Evolutionary conservation across 2,797 vertebrate species (phyloP).

Genomic region (Oryzias dopingdopingensis): DNA sequence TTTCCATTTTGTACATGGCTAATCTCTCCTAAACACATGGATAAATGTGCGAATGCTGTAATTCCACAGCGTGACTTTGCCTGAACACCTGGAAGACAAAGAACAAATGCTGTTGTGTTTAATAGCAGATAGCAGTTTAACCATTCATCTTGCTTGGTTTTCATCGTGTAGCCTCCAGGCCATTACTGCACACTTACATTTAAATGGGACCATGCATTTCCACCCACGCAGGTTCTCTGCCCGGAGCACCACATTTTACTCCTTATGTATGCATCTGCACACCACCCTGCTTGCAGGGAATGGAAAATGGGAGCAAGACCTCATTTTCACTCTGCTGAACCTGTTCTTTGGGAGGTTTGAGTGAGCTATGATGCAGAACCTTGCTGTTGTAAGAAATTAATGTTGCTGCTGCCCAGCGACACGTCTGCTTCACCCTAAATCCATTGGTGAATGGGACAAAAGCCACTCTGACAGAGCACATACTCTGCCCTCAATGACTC

Average conservation of each 20-base stretch:
- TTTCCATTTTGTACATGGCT: not conserved
- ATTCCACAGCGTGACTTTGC: constrained; percentile 18
- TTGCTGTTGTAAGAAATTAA: constrained; percentile 66
- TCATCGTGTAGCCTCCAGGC: constrained; percentile 39
- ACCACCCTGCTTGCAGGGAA: constrained; percentile 43
- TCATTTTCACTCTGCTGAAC: constrained; percentile 43
- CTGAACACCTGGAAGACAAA: constrained; percentile 24
- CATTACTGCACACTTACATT: constrained; percentile 24
- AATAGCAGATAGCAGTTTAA: constrained; percentile 27
- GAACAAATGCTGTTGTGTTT: constrained; percentile 17
- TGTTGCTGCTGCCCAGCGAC: constrained; percentile 42
- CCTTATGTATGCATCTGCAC: constrained; percentile 72
- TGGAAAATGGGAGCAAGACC: constrained; percentile 67
- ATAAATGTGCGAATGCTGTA: not conserved
- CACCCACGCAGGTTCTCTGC: constrained; percentile 45
- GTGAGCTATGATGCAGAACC: constrained; percentile 49
- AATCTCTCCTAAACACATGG: not conserved
- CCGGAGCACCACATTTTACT: constrained; percentile 52
- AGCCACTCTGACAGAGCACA: constrained; percentile 52
- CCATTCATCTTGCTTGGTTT: constrained; percentile 54
- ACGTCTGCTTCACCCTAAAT: constrained; percentile 46
- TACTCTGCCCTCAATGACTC: constrained; percentile 63
- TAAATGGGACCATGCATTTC: constrained; percentile 51
- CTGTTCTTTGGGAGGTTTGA: constrained; percentile 53
- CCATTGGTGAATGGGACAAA: constrained; percentile 66